Conservation (phyloP, 2,888 invertebrate genomes). For the Disparrhopalites patrizii region DNA sequence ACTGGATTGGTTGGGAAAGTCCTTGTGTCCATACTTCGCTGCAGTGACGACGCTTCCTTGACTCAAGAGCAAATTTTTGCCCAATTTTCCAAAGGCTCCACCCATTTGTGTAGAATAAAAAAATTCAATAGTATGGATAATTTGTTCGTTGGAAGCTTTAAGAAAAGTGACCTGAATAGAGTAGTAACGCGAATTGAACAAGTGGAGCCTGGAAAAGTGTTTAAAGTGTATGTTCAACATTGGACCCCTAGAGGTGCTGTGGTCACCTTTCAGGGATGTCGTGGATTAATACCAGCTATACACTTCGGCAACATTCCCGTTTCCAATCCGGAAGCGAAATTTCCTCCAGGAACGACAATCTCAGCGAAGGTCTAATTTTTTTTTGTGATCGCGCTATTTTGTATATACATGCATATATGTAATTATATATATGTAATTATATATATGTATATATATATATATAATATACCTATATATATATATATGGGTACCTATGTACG, state of each 20-base stretch:
- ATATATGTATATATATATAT: not conserved
- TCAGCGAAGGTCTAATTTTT: conserved; percentile 55
- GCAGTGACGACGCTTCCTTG: conserved; percentile 30
- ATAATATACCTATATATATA: not conserved
- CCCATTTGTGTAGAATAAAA: conserved; percentile 31
- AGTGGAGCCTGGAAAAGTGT: conserved; percentile 27
- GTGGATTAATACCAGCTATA: conserved; percentile 54
- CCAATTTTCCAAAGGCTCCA: conserved; percentile 29
- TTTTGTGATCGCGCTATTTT: not conserved
- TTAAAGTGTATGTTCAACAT: conserved; percentile 21
- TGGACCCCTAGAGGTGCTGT: conserved; percentile 49
- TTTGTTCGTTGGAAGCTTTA: conserved; percentile 33
- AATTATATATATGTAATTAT: not conserved
- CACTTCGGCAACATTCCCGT: conserved; percentile 58
- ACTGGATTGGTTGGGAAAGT: conserved; percentile 33
- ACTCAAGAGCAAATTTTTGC: conserved; percentile 31
- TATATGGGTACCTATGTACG: too few relatives aligned
- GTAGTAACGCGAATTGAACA: conserved; percentile 21
- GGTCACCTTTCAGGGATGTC: conserved; percentile 54
- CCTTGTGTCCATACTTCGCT: conserved; percentile 30
- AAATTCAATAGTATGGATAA: conserved; percentile 34
- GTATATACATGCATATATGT: not conserved
- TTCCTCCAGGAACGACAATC: conserved; percentile 58
- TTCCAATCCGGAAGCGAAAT: conserved; percentile 55
- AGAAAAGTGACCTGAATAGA: conserved; percentile 30